Conservation (phyloP, 1,140 invertebrate species). For the Ceratina calcarata region DNA sequence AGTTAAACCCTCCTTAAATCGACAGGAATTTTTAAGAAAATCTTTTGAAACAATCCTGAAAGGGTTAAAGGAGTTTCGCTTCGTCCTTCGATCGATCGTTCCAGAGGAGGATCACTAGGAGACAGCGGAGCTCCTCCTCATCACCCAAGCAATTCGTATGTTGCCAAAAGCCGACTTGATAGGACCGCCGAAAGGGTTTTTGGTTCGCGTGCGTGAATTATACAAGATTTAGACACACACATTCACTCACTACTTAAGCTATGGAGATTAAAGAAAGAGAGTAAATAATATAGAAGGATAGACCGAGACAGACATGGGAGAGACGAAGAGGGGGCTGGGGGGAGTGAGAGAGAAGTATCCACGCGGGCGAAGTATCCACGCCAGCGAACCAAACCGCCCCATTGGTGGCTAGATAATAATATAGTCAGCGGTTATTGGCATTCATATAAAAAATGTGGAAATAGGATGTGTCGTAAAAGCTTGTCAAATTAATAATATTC, state of each 20-base stretch:
- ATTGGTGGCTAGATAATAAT: constrained; percentile 48
- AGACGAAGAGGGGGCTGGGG: neutral
- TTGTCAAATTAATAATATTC: constrained; percentile 81
- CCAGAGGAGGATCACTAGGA: constrained; percentile 1
- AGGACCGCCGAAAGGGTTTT: constrained; percentile 65
- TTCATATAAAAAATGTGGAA: constrained; percentile 69
- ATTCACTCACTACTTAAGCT: constrained; percentile 79
- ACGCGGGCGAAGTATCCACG: constrained; percentile 60
- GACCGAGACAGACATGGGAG: constrained; percentile 32
- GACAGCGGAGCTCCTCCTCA: constrained; percentile 42
- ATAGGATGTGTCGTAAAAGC: constrained; percentile 75
- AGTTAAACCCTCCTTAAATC: too few species aligned
- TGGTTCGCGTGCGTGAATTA: constrained; percentile 75
- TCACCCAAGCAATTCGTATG: constrained; percentile 79
- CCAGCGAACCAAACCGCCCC: constrained; percentile 73
- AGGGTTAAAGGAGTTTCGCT: neutral
- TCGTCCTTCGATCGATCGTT: neutral
- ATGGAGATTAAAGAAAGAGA: constrained; percentile 64
- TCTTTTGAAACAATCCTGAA: neutral
- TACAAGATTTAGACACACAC: constrained; percentile 74
- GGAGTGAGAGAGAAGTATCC: constrained; percentile 1
- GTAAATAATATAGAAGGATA: constrained; percentile 18
- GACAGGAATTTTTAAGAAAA: neutral
- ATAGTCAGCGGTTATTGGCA: constrained; percentile 68
- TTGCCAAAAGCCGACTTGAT: constrained; percentile 71